phyloP scores from a whole-genome alignment of 2,888 invertebrate species.

The Troglohyphantes excavatus region DNA sequence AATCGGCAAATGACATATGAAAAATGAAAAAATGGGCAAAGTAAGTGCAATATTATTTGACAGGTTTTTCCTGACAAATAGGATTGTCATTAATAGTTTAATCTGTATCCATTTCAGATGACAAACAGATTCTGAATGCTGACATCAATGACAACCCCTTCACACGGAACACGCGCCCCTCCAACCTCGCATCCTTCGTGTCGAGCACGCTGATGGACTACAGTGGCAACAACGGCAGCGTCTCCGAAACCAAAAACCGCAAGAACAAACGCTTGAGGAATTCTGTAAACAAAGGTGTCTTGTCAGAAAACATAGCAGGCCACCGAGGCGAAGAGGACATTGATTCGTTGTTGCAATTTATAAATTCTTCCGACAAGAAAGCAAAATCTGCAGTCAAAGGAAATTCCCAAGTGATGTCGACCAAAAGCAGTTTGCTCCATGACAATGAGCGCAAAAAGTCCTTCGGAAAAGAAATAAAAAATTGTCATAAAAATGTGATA shows the following conservation, averaged over 20 bases:
- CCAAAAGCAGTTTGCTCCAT: slow-evolving; percentile 55
- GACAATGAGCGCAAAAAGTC: slow-evolving; percentile 77
- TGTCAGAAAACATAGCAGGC: slow-evolving; percentile 87
- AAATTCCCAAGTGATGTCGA: slow-evolving; percentile 9
- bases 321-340: slow-evolving; percentile 90
- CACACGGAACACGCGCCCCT: slow-evolving; percentile 29
- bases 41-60: no score
- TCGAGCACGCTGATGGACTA: slow-evolving; percentile 51
- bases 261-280: slow-evolving; percentile 70
- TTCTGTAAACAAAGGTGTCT: slow-evolving; percentile 78
- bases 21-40: no score
- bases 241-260: slow-evolving; percentile 63
- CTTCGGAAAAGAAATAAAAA: slow-evolving; percentile 54
- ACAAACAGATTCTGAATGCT: slow-evolving; percentile 46
- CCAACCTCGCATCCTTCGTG: slow-evolving; percentile 50
- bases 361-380: slow-evolving; percentile 76
- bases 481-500: slow-evolving; percentile 55
- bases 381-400: slow-evolving; percentile 48
- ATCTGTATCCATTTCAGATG: slow-evolving; percentile 35
- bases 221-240: not conserved
- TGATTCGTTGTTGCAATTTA: slow-evolving; percentile 83
- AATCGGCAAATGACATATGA: not conserved
- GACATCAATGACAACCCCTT: slow-evolving; percentile 75
- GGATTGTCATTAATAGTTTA: not conserved
- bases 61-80: no score